Conservation (phyloP, 1,140 invertebrate species). For the Sarcophaga bullata region DNA sequence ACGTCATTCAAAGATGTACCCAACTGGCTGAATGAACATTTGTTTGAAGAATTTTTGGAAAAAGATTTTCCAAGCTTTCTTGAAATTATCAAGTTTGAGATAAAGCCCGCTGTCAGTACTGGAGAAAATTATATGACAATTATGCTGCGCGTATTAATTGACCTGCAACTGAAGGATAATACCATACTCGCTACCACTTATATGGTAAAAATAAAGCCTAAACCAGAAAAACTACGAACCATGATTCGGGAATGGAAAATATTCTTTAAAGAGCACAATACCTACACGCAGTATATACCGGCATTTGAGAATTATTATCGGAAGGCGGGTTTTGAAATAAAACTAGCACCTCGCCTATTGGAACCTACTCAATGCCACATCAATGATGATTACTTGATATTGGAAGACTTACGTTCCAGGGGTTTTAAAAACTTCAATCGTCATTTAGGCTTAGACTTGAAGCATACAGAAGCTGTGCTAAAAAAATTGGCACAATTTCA, state of each 20-base stretch:
- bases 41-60: conserved; percentile 46
- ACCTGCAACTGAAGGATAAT: conserved; percentile 49
- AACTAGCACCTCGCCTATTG: conserved; percentile 51
- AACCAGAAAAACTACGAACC: conserved; percentile 35
- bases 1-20: conserved; percentile 1
- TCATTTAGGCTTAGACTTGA: conserved; percentile 67
- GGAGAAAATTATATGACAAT: conserved; percentile 58
- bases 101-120: conserved; percentile 47
- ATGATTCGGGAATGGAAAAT: conserved; percentile 54
- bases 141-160: conserved; percentile 48
- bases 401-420: conserved; percentile 68
- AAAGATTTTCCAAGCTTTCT: conserved; percentile 49
- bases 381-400: conserved; percentile 58
- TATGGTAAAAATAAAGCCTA: conserved; percentile 52
- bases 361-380: conserved; percentile 39
- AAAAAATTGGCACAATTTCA: conserved; percentile 70
- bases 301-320: conserved; percentile 58
- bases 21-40: conserved; percentile 22
- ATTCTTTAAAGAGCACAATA: conserved; percentile 54
- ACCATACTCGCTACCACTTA: conserved; percentile 45
- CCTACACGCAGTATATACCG: conserved; percentile 52
- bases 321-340: conserved; percentile 49
- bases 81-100: conserved; percentile 45
- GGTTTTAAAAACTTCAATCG: conserved; percentile 70
- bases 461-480: conserved; percentile 67